Evolutionary conservation across 2,797 vertebrate species (phyloP), one percentile per base, ranked within the genome.

Genomic region (Botia almorhae): DNA sequence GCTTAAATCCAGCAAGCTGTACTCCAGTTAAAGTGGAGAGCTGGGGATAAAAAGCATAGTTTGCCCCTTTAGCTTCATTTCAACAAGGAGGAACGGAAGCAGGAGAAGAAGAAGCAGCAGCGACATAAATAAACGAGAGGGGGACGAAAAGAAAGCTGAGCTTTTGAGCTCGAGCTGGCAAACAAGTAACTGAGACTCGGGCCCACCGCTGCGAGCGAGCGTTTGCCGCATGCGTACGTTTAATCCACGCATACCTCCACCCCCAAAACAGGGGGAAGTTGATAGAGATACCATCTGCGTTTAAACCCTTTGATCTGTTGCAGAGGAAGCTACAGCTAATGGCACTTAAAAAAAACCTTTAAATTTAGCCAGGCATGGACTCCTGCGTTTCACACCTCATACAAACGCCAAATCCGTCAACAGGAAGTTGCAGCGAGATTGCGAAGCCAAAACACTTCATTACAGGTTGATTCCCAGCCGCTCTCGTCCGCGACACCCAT

Each of bases 41-140:
- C 74, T 29, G 67, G 77, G 23, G 23, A 26, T 26, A 26, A 26
- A 80, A 76, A 51, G 80, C 76, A 70, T 56, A 26, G 61, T 23
- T 56, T 51, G 63, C 58, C 16, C 72, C 60, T 64, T 78, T n/a
- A 63, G 82, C 85, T 83, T 80, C 65, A 65, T 48, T 78, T 67
- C 77, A 69, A 75, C 23, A 51, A 29, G 21, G 72, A 53, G 64
- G 29, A 76, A 87, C 78, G 16, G 69, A 82, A 86, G 80, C 78
- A 85, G 81, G 50, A 79, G 60, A 50, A 79, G 60, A 58, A 4
- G 72, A 50, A 48, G 60, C 43, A 7, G 72, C 39, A 48, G 14
- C 78, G 88, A 87, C 89, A 91, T 91, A 92, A 94, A 93, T 92
- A 91, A 92, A 90, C 87, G 77, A 91, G 84, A 50, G 84, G 77